A percentile compares a stretch with the other conserved stretches of the same genome.
phyloP scores from a whole-genome alignment of 2,113 vertebrate genomes.

The Sylvilagus bachmani region DNA sequence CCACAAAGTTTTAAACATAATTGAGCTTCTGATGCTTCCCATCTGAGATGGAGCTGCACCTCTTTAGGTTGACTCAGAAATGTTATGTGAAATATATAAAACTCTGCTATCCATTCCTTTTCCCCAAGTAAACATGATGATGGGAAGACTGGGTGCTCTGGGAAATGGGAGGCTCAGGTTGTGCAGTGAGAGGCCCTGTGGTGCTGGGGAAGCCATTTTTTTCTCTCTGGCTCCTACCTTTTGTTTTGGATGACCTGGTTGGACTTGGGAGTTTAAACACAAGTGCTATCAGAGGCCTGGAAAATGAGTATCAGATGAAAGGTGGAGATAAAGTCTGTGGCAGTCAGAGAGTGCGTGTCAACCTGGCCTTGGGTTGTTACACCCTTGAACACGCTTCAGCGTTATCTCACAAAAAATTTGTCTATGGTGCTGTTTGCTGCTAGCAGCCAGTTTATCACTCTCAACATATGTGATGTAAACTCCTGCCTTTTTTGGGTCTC shows the following conservation, averaged over 20 bases:
- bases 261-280: background rate
- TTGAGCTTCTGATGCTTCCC: background rate
- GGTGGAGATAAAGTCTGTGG: background rate
- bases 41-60: background rate
- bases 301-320: background rate
- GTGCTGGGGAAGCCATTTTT: background rate
- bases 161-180: background rate
- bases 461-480: background rate
- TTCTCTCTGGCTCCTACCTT: background rate
- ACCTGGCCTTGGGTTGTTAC: background rate
- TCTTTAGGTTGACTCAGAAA: background rate
- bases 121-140: background rate
- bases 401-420: background rate
- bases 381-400: background rate
- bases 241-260: background rate
- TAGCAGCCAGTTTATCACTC: background rate
- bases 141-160: background rate
- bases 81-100: background rate
- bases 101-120: background rate
- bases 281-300: background rate
- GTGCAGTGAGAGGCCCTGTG: background rate
- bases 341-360: background rate
- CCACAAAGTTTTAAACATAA: conserved; percentile 10
- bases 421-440: background rate
- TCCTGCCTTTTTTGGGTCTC: background rate